A percentile compares a stretch with the other conserved stretches of the same genome.
Evolutionary conservation across 1,140 invertebrate species (phyloP).

Genomic region (Drosophila pseudoobscura): DNA sequence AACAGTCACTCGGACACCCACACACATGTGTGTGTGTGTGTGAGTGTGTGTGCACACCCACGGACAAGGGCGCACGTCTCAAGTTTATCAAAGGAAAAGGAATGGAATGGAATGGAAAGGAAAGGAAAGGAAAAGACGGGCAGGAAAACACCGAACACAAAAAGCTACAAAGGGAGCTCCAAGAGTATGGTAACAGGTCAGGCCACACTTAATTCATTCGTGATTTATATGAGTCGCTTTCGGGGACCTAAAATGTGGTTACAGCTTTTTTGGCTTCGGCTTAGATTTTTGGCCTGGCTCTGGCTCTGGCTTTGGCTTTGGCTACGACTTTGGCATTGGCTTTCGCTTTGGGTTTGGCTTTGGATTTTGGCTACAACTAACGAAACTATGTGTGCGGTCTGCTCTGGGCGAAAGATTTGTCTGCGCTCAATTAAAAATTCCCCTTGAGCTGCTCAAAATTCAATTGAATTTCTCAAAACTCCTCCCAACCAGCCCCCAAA

Average conservation of each 20-base stretch:
- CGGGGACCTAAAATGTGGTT: slow-evolving; percentile 72
- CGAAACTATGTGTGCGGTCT: slow-evolving; percentile 72
- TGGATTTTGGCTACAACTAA: slow-evolving; percentile 40
- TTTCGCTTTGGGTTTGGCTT: slow-evolving; percentile 11
- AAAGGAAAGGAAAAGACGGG: slow-evolving; percentile 12
- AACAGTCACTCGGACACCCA: slow-evolving; percentile 50
- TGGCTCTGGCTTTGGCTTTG: slow-evolving; percentile 17
- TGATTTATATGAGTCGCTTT: slow-evolving; percentile 79
- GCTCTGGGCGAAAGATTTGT: slow-evolving; percentile 57
- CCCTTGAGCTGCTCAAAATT: slow-evolving; percentile 74
- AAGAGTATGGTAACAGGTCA: slow-evolving; percentile 45
- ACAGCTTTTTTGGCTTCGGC: slow-evolving; percentile 50
- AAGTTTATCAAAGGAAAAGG: slow-evolving; percentile 74
- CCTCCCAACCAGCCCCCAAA: background rate
- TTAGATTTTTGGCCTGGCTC: slow-evolving; percentile 24
- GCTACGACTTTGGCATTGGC: background rate
- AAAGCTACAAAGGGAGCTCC: slow-evolving; percentile 39
- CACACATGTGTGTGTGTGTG: slow-evolving; percentile 11
- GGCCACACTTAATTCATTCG: slow-evolving; percentile 79
- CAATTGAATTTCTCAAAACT: slow-evolving; percentile 62
- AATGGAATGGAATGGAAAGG: slow-evolving; percentile 17
- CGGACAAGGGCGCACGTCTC: slow-evolving; percentile 68
- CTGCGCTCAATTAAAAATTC: slow-evolving; percentile 77
- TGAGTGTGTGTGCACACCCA: slow-evolving; percentile 7
- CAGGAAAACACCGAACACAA: slow-evolving; percentile 22